Conservation (phyloP, 2,888 invertebrate genomes). For the Heliconius sara region DNA sequence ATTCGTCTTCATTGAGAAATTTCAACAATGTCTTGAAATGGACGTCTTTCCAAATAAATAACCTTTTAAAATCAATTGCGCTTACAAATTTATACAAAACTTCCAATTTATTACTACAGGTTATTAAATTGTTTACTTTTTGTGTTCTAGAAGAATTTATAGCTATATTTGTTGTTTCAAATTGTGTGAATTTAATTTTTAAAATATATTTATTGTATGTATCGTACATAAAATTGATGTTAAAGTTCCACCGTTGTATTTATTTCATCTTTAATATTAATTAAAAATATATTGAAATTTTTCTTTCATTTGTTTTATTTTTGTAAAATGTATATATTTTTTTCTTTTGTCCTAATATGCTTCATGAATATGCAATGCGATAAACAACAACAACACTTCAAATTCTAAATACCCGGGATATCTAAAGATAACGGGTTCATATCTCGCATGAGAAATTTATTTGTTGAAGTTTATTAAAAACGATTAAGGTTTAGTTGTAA, state of each 20-base stretch:
- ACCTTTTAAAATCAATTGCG: slow-evolving; percentile 14
- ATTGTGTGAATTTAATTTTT: not conserved
- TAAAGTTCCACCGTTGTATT: not conserved
- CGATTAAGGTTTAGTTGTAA: no score
- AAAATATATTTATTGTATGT: not conserved
- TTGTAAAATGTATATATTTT: no score
- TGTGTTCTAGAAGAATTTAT: slow-evolving; percentile 1
- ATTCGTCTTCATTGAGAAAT: slow-evolving; percentile 48
- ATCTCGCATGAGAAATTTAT: no score
- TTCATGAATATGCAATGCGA: no score
- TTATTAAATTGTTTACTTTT: not conserved
- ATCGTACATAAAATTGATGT: not conserved
- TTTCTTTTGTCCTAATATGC: no score
- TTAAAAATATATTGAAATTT: not conserved
- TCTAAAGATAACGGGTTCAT: no score
- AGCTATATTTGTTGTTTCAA: not conserved
- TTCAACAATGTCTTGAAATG: slow-evolving; percentile 33
- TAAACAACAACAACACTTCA: not conserved
- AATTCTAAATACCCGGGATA: no score
- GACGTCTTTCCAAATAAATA: not conserved
- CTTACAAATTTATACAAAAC: not conserved
- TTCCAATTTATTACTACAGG: not conserved
- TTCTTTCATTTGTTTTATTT: no score
- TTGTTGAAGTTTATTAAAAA: no score
- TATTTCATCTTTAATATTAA: not conserved